Evolutionary conservation across 2,113 vertebrate species (phyloP), one percentile per base, ranked within the genome.

Genomic region (Ophiodon elongatus): DNA sequence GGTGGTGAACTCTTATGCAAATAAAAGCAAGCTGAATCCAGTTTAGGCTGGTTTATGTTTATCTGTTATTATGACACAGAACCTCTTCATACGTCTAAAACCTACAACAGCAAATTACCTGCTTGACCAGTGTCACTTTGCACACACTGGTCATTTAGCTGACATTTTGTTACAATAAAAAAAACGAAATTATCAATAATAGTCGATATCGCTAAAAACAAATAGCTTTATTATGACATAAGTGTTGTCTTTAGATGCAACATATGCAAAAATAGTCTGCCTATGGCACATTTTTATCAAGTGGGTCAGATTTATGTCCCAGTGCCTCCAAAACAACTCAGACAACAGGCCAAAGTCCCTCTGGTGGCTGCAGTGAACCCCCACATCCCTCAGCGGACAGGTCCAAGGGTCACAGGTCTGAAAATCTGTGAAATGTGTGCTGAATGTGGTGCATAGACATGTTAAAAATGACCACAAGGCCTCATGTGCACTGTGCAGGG

Each of bases 281-380:
- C 6, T 63, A 5, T 17, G 45, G 39, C 27, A 47, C 27, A 21
- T 39, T 65, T 52, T n/a, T 41, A 15, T 60, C 5, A 67, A 0
- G 4, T 56, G 35, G 63, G 56, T 84, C 21, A 75, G 63, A 52
- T 0, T 29, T 47, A 29, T 9, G 7, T 69, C 45, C 21, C 2
- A 9, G 25, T 4, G 19, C 23, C 35, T 79, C 39, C 8, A 78
- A 78, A 81, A 76, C 37, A 83, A 73, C 73, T 66, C n/a, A n/a
- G 31, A 84, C 60, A 50, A 67, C 63, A 79, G 72, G 31, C 14
- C 64, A 86, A 87, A 80, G 88, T 86, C 76, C 85, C 80, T 73
- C 75, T 79, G 70, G 67, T 79, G 77, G 87, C 67, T 62, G 75
- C 50, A 59, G 2, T 31, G 39, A 70, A 64, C 67, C 65, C 54